Evolutionary conservation across 2,113 vertebrate genomes (phyloP).

Genomic region (Dicrurus megarhynchus): DNA sequence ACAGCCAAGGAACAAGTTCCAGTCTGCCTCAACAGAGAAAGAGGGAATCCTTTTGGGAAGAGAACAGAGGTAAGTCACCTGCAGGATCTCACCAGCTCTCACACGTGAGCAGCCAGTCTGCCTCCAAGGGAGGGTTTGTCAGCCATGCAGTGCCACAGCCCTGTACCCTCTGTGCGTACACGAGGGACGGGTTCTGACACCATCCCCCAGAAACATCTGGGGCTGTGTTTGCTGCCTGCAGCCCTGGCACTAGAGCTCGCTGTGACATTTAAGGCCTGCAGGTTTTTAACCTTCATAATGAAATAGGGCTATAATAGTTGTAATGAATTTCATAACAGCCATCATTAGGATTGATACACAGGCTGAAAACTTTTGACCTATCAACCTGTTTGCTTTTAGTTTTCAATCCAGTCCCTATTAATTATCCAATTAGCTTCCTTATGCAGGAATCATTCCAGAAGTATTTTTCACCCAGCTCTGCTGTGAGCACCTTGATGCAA

Average conservation of each 20-base stretch:
- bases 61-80: not conserved
- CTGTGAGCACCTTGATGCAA: not conserved
- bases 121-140: not conserved
- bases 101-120: rapidly evolving
- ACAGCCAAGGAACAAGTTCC: not conserved
- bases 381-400: not conserved
- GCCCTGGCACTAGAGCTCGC: not conserved
- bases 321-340: not conserved
- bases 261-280: not conserved
- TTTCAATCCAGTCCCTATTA: not conserved
- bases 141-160: not conserved
- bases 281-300: not conserved
- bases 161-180: not conserved
- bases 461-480: not conserved
- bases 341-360: not conserved
- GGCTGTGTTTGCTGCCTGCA: not conserved
- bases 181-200: not conserved
- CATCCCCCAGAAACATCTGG: not conserved
- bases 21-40: not conserved
- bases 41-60: not conserved
- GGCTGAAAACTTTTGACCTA: not conserved
- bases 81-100: not conserved
- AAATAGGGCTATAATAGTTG: not conserved
- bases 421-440: not conserved
- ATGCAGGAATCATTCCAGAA: not conserved